Evolutionary conservation across 2,888 invertebrate genomes (phyloP), one percentile per base, ranked within the genome.

Genomic region (Aphodius granarius): DNA sequence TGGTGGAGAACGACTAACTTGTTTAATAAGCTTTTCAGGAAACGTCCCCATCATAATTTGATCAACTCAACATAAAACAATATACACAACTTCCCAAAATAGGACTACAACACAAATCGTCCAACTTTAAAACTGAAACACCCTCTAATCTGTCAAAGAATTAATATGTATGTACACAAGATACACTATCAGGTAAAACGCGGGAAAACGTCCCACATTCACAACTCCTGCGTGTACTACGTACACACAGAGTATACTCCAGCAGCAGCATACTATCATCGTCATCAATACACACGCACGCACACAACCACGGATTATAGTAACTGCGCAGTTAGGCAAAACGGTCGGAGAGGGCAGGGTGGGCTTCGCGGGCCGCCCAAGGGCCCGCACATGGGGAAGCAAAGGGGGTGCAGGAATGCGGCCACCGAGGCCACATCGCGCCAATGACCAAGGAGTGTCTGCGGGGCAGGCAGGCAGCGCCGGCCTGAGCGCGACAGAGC

Each of bases 401-500:
- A 78, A 79, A 76, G 76, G 78, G 74, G 77, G 77, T 77, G 76
- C 76, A 81, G 81, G 84, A 84, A 84, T 84, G 84, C 82, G 83
- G 83, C 83, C 83, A 82, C 79, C 82, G 82, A 82, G 83, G 84
- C 83, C 83, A 83, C 80, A 80, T 79, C 80, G 81, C 83, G 83
- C 82, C 83, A 83, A 83, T 83, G 83, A 84, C 82, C 83, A 84
- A 84, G 84, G 84, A 84, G 84, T 84, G 84, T 43, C 43, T 43
- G 43, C 43, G 43, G 43, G 43, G 20, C 66, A 18, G 16, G 18
- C 20, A 20, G 20, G 20, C 16, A 63, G 63, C 63, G 19, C 66
- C 18, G 66, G 20, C 66, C 19, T 22, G 20, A 20, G 21, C 68
- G 21, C 21, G 16, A 21, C n/a, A 68, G 68, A 68, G 21, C 19